Evolutionary conservation across 2,888 invertebrate species (phyloP).

Genomic region (Xylota segnis): DNA sequence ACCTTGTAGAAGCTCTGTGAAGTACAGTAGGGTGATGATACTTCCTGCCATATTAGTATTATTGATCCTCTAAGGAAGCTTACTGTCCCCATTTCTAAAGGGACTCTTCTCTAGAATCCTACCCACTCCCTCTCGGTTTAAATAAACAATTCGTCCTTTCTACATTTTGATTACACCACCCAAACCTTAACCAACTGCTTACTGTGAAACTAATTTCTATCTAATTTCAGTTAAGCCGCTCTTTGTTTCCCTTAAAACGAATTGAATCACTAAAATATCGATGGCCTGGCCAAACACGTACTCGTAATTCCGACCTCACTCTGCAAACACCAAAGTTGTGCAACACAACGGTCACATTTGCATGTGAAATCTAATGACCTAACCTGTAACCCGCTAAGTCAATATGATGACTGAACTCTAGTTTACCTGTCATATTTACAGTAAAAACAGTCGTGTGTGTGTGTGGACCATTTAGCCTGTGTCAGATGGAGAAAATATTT

Average conservation of each 20-base stretch:
- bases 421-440: constrained; percentile 27
- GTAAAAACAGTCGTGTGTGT: not conserved
- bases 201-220: not conserved
- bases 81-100: too few relatives aligned
- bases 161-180: too few relatives aligned
- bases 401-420: constrained; percentile 24
- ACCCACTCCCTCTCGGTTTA: too few relatives aligned
- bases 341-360: constrained; percentile 6
- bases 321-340: not conserved
- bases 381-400: constrained; percentile 33
- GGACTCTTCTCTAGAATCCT: too few relatives aligned
- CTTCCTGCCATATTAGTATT: too few relatives aligned
- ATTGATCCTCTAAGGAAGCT: too few relatives aligned
- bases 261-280: not conserved
- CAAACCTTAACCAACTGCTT: too few relatives aligned
- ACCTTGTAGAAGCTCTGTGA: too few relatives aligned
- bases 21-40: too few relatives aligned
- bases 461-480: not conserved
- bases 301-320: not conserved
- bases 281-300: not conserved
- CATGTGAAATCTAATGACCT: constrained; percentile 41
- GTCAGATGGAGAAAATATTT: constrained; percentile 38
- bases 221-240: not conserved
- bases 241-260: not conserved
- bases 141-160: too few relatives aligned